A percentile compares a stretch with the other conserved stretches of the same genome.
These are phyloP conservation scores for Pantelozetes paolii DNA, from an alignment of 2,888 invertebrate species.

Conservation along the genomic window DNA sequence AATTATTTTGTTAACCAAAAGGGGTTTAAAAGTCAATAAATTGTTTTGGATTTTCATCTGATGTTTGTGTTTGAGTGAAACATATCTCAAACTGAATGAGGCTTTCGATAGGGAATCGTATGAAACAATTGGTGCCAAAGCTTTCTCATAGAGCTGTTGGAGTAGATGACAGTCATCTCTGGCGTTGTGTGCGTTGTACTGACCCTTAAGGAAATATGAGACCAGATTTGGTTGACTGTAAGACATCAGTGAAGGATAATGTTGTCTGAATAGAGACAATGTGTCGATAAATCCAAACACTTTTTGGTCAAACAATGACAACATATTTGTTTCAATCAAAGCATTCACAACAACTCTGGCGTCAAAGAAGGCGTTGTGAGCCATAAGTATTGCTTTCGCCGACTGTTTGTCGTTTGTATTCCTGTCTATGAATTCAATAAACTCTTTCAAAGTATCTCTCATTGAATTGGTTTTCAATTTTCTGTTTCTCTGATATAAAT, in stretches of 20 bases:
- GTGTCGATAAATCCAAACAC: conserved; percentile 32
- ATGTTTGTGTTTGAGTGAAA: neutral
- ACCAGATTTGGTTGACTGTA: conserved; percentile 33
- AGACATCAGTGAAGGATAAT: conserved; percentile 23
- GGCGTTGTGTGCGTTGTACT: conserved; percentile 36
- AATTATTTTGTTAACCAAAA: neutral
- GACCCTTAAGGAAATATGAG: conserved; percentile 32
- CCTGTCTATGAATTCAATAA: conserved; percentile 1
- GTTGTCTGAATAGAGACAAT: neutral
- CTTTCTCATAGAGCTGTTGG: neutral
- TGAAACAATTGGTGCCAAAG: neutral
- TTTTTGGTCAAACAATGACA: neutral
- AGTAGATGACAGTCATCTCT: conserved; percentile 21
- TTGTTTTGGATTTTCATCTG: neutral
- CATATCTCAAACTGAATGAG: neutral
- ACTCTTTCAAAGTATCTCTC: neutral
- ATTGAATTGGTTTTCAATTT: neutral
- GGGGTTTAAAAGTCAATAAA: neutral
- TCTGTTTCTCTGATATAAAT: neutral
- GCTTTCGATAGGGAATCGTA: neutral
- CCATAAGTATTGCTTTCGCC: neutral
- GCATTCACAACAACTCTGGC: neutral
- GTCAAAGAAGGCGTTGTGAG: conserved; percentile 8
- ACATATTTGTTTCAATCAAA: neutral
- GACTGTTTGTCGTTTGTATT: neutral